A percentile compares a stretch with the other conserved stretches of the same genome.
Conservation (phyloP, 2,113 vertebrate species). For the Vireo altiloquus region DNA sequence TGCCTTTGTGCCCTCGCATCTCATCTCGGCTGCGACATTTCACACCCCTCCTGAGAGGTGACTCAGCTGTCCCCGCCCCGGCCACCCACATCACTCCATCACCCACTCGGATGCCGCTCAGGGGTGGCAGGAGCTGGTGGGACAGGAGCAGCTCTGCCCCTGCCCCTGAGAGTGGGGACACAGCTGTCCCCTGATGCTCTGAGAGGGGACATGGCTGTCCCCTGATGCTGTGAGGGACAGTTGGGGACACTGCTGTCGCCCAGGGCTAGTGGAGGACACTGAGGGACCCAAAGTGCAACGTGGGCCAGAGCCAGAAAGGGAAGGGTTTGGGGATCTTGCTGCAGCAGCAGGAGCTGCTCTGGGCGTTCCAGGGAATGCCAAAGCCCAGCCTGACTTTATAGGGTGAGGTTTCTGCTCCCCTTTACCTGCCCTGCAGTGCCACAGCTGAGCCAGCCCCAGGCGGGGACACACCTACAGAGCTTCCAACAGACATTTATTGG, state of each 20-base stretch:
- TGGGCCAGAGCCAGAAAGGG: neutral
- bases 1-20: neutral
- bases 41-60: neutral
- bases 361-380: neutral
- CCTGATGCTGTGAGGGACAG: neutral
- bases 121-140: neutral
- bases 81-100: neutral
- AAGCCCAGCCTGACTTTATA: neutral
- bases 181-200: accelerated
- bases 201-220: neutral
- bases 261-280: neutral
- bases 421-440: neutral
- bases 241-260: neutral
- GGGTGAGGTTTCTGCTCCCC: neutral
- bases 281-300: neutral
- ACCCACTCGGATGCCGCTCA: neutral
- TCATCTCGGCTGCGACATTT: neutral
- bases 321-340: neutral
- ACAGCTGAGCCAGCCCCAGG: neutral
- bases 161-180: neutral
- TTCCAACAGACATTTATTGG: conserved; percentile 28
- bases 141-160: neutral
- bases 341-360: neutral
- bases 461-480: accelerated
- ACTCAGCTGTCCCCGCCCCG: neutral